Percentiles rank a stretch among this genome's conserved stretches.
Evolutionary conservation across 2,113 vertebrate species (phyloP).

Genomic region (Chamaea fasciata): DNA sequence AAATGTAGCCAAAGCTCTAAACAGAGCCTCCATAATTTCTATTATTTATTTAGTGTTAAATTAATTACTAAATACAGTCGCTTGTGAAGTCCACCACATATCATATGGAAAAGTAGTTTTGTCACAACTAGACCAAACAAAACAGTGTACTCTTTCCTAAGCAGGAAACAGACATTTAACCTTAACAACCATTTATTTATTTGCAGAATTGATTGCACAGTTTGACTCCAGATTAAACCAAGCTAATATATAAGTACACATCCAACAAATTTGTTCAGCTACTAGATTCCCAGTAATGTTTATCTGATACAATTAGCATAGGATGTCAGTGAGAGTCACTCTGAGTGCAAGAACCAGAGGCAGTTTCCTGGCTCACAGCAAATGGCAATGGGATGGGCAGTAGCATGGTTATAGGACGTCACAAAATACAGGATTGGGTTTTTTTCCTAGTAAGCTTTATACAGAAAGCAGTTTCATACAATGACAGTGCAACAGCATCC

Average conservation of each 20-base stretch:
- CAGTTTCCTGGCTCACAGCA: not conserved
- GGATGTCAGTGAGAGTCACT: not conserved
- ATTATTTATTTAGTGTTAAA: not conserved
- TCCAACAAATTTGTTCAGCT: not conserved
- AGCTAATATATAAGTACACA: fast-evolving
- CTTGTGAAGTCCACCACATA: not conserved
- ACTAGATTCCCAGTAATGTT: not conserved
- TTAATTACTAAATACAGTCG: not conserved
- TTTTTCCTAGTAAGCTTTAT: not conserved
- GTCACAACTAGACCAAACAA: not conserved
- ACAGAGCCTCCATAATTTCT: not conserved
- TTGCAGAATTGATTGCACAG: not conserved
- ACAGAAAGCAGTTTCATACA: not conserved
- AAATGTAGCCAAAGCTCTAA: not conserved
- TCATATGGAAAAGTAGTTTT: not conserved
- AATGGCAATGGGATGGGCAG: not conserved
- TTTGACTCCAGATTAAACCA: not conserved
- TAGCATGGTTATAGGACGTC: not conserved
- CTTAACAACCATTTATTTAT: not conserved
- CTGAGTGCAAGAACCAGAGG: not conserved
- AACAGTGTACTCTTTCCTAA: not conserved
- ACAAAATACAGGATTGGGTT: not conserved
- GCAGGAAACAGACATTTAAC: not conserved
- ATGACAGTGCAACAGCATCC: not conserved
- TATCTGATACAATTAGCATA: not conserved